Evolutionary conservation across 1,140 invertebrate genomes (phyloP).

Genomic region (Zaprionus capensis): DNA sequence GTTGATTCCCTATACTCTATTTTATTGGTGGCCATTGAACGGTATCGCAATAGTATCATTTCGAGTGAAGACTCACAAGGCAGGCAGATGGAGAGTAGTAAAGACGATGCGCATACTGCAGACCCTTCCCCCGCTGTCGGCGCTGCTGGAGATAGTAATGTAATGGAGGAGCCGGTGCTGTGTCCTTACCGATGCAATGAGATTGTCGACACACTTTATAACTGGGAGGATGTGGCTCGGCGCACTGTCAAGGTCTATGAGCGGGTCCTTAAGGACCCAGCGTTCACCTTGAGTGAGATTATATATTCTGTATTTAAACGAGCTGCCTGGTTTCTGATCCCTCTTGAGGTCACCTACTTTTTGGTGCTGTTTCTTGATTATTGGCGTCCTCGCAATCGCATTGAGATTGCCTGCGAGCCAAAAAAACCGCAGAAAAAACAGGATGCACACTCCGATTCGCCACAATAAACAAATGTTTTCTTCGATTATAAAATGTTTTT

Average conservation of each 20-base stretch:
- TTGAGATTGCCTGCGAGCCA: constrained; percentile 84
- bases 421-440: not conserved
- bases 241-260: constrained; percentile 96
- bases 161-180: constrained; percentile 68
- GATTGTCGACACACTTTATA: constrained; percentile 93
- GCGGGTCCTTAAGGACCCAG: constrained; percentile 87
- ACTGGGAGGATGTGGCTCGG: constrained; percentile 96
- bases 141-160: constrained; percentile 4
- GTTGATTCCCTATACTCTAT: constrained; percentile 88
- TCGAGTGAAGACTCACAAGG: constrained; percentile 19
- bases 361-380: constrained; percentile 89
- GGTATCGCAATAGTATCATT: constrained; percentile 29
- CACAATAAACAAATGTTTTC: not conserved
- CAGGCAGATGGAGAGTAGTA: not conserved
- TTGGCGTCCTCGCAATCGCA: constrained; percentile 89
- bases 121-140: not conserved
- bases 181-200: constrained; percentile 92
- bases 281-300: constrained; percentile 86
- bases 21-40: constrained; percentile 77
- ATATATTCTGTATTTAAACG: constrained; percentile 85
- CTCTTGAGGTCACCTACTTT: constrained; percentile 91
- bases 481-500: not conserved
- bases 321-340: constrained; percentile 90
- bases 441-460: too few species aligned
- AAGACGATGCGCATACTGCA: not conserved